Percentiles rank a stretch among this genome's conserved stretches.
Evolutionary conservation across 2,797 vertebrate species (phyloP).

Genomic region (Cossypha niveicapilla): DNA sequence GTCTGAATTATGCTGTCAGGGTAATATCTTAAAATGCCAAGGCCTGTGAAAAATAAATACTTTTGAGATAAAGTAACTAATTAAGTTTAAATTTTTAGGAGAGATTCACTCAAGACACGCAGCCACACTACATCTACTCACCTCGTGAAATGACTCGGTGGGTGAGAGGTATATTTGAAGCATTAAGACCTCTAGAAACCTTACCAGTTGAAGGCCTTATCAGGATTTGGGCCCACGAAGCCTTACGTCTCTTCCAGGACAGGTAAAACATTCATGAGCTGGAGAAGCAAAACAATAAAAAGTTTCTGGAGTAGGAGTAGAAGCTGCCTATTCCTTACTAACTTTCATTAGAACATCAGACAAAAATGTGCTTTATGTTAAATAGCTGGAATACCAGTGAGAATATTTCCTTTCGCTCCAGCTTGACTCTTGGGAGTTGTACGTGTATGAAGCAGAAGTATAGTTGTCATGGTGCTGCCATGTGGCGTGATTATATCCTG

Average conservation of each 20-base stretch:
- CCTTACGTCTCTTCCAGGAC: slow-evolving; percentile 97
- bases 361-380: not conserved
- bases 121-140: slow-evolving; percentile 98
- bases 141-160: slow-evolving; percentile 99
- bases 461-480: not conserved
- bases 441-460: not conserved
- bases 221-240: slow-evolving; percentile 98
- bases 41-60: not conserved
- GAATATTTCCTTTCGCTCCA: not conserved
- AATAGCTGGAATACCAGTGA: not conserved
- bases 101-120: slow-evolving; percentile 96
- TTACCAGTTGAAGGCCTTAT: slow-evolving; percentile 96
- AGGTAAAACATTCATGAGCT: slow-evolving; percentile 74
- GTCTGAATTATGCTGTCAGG: not conserved
- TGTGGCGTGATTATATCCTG: not conserved
- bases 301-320: no score
- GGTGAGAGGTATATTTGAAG: slow-evolving; percentile 97
- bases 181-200: slow-evolving; percentile 91
- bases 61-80: not conserved
- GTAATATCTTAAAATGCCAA: rapidly evolving
- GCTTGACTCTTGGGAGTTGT: not conserved
- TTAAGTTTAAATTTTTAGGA: slow-evolving; percentile 76
- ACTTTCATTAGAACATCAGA: not conserved
- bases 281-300: not conserved
- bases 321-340: not conserved